Evolutionary conservation across 1,140 invertebrate genomes (phyloP).

Genomic region (Drepana arcuata): DNA sequence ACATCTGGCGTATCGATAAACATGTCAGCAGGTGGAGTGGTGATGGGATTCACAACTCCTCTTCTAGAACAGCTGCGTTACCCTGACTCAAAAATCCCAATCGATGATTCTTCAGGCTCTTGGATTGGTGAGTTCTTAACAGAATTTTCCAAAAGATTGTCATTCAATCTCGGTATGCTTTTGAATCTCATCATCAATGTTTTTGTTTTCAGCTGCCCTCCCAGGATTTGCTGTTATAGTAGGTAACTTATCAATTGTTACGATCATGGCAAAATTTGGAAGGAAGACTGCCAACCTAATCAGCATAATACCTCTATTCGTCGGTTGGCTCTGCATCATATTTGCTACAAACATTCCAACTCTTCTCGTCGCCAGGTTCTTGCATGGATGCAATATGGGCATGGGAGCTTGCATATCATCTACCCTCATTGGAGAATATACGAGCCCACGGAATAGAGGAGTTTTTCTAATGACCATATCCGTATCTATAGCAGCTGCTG

Average conservation of each 20-base stretch:
- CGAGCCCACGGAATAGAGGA: constrained; percentile 26
- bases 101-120: too few species aligned
- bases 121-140: constrained; percentile 18
- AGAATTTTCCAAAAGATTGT: background rate
- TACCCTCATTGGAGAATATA: constrained; percentile 27
- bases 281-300: constrained; percentile 34
- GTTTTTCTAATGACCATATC: constrained; percentile 25
- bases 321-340: constrained; percentile 40
- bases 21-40: too few species aligned
- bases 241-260: constrained; percentile 36
- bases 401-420: constrained; percentile 17
- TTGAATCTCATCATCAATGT: background rate
- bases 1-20: too few species aligned
- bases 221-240: constrained; percentile 30
- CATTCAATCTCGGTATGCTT: background rate
- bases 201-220: constrained; percentile 29
- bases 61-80: too few species aligned
- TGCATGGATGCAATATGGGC: constrained; percentile 28
- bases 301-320: constrained; percentile 30
- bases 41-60: too few species aligned
- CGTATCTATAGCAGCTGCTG: constrained; percentile 16
- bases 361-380: constrained; percentile 20
- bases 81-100: too few species aligned
- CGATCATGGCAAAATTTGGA: constrained; percentile 43
- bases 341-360: constrained; percentile 16